Base-by-base conservation (phyloP, 1,140 invertebrate genomes). In the Leptestheria dahalacensis region DNA sequence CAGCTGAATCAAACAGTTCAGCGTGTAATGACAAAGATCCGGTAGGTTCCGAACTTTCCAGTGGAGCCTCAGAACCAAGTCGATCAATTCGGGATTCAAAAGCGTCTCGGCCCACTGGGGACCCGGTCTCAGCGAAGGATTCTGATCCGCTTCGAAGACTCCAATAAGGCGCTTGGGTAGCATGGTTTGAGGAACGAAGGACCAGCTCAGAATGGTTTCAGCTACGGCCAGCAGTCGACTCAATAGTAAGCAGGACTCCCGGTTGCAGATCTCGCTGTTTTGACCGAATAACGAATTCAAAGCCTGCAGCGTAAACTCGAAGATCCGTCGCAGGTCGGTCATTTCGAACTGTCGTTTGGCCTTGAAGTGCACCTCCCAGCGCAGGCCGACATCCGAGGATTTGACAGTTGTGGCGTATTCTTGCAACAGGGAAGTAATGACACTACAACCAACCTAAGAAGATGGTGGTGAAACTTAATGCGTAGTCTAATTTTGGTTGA, bases 391-490 rank as follows among this genome's bases (percentile, higher is more conserved):
- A 74, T 89, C 86, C 21, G 85, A 83, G 6, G 87, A 86, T 68
- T 88, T 85, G 0, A 82, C 78, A n/a, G 86, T 87, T 46, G 79
- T 85, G 48, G 85, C 83, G 76, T 89, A 91, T 72, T 94, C 90
- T 78, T 88, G 84, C 73, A 93, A 81, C 46, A 93, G 73, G 10
- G 86, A 81, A 54, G 81, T 77, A 62, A 93, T 80, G 59, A 93
- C 79, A 59, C 84, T 83, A 67, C 88, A 91, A 10, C 86, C 87
- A 33, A 91, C 71, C 60, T 77, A 15, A 41, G 33, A 41, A 65
- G n/a, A 72, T 77, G 63, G 65, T 65, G 65, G n/a, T 62, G 64
- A 33, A 46, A 59, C 53, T 57, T 48, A 20, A 57, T 23, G 23
- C 47, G 57, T 9, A 57, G 51, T 46, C 56, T 63, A 41, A 48